Evolutionary conservation across 92 coral and sea anemone species (phyloP).

Genomic region (Metridium senile): DNA sequence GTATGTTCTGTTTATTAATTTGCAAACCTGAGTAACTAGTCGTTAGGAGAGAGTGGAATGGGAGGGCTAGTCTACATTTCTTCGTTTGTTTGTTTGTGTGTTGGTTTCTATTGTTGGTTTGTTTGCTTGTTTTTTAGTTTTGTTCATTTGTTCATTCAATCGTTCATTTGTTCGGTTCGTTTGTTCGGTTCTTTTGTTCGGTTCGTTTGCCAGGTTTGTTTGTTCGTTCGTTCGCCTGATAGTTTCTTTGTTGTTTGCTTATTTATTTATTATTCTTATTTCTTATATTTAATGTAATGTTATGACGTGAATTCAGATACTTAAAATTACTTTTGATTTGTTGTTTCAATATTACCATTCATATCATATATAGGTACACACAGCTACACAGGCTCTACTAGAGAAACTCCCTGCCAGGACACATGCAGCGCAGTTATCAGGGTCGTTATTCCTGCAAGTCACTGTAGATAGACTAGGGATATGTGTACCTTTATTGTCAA

Average conservation of each 20-base stretch:
- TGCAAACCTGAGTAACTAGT: too few relatives aligned
- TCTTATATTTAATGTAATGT: too few relatives aligned
- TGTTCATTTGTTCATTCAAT: neutral
- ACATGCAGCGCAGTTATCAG: constrained; percentile 90
- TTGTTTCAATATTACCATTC: too few relatives aligned
- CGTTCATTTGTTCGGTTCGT: neutral
- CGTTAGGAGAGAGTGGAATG: too few relatives aligned
- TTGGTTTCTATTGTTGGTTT: neutral
- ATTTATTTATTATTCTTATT: too few relatives aligned
- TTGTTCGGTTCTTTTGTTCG: neutral
- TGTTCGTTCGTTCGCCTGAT: neutral
- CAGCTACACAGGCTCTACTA: constrained; percentile 95
- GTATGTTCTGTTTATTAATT: too few relatives aligned
- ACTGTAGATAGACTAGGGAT: constrained; percentile 94
- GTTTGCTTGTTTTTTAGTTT: neutral
- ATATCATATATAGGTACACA: constrained; percentile 98
- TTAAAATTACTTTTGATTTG: too few relatives aligned
- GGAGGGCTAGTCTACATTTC: too few relatives aligned
- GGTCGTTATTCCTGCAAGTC: constrained; percentile 91
- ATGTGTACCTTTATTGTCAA: constrained; percentile 81
- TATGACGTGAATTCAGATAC: too few relatives aligned
- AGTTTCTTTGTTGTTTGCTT: neutral
- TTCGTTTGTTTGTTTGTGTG: neutral
- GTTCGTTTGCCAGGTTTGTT: neutral
- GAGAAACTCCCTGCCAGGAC: constrained; percentile 94